Evolutionary conservation across 2,797 vertebrate species (phyloP).

Genomic region (Alca torda): DNA sequence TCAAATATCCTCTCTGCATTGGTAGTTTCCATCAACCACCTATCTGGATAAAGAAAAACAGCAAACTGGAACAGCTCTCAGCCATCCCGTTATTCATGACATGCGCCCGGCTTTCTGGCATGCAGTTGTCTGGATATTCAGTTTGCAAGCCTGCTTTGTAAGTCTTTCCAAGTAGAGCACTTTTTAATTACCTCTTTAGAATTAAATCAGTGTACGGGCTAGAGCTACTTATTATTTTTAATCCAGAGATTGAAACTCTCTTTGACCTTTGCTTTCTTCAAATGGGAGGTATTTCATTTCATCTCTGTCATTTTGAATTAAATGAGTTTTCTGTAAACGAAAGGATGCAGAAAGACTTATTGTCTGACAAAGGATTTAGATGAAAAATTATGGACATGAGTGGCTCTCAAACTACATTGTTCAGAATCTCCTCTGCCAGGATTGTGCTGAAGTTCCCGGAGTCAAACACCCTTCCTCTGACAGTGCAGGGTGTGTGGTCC

Average conservation of each 20-base stretch:
- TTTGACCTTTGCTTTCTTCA: not conserved
- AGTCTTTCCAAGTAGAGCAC: not conserved
- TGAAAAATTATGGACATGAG: not conserved
- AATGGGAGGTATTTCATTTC: not conserved
- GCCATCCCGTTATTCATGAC: not conserved
- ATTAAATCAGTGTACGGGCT: not conserved
- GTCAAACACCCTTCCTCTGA: not conserved
- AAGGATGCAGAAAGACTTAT: not conserved
- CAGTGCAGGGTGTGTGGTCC: not conserved
- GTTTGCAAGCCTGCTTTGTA: not conserved
- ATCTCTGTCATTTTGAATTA: not conserved
- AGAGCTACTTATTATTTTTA: not conserved
- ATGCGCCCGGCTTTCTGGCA: not conserved
- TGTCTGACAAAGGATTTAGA: not conserved
- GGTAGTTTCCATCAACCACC: not conserved
- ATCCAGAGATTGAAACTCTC: not conserved
- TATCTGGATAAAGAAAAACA: not conserved
- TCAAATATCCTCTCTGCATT: not conserved
- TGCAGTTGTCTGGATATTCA: not conserved
- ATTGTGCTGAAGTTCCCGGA: not conserved
- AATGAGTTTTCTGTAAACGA: not conserved
- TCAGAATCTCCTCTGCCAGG: not conserved
- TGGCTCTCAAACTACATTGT: not conserved
- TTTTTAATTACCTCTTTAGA: constrained; percentile 20
- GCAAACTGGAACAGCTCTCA: not conserved